These are phyloP conservation scores for Albula glossodonta DNA, from an alignment of 2,113 vertebrate genomes.

Conservation along the genomic window DNA sequence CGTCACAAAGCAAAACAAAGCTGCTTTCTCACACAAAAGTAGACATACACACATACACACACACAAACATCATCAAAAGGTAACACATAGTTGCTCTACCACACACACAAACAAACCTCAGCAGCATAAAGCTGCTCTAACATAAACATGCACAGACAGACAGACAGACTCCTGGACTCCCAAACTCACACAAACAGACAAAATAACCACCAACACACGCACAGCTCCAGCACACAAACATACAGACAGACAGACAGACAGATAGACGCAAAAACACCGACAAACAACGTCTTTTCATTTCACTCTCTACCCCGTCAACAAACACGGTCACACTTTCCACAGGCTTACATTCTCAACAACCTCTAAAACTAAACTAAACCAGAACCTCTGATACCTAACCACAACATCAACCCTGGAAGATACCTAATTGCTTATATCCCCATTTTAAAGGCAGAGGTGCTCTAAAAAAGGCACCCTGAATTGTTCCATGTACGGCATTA, in stretches of 20 bases:
- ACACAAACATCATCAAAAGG: no score
- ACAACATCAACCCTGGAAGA: not conserved
- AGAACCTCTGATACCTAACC: not conserved
- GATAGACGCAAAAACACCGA: not conserved
- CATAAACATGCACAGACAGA: no score
- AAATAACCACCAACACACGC: no score
- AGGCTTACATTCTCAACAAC: not conserved
- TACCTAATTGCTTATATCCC: not conserved
- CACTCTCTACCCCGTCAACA: not conserved
- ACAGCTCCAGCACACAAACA: constrained; percentile 29
- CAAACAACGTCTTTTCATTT: not conserved
- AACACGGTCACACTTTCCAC: not conserved
- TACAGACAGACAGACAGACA: not conserved
- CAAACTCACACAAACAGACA: no score
- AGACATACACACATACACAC: no score
- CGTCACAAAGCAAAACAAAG: constrained; percentile 39
- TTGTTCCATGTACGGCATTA: not conserved
- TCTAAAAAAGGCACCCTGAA: not conserved
- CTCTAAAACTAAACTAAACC: not conserved
- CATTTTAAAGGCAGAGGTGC: not conserved
- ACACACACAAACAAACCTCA: no score
- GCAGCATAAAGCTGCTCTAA: no score
- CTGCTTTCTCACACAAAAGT: constrained; percentile 35
- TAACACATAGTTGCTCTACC: no score
- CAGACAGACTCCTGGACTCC: no score